These are phyloP conservation scores for Drosophila azteca DNA, from an alignment of 1,140 invertebrate species.

Conservation along the genomic window DNA sequence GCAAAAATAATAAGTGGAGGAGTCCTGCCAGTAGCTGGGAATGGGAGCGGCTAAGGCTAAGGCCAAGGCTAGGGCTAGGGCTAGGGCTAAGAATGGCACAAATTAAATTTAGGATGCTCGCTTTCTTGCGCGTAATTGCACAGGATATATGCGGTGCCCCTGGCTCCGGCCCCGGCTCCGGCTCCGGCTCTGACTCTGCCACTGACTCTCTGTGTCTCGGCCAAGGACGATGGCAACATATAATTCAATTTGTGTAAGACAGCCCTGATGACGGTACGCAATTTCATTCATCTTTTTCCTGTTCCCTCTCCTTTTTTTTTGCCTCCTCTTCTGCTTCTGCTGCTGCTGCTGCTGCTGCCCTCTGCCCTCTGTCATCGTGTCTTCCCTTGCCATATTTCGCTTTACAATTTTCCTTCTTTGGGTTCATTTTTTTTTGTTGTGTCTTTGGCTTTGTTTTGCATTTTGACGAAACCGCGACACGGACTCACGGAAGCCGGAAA, in stretches of 20 bases:
- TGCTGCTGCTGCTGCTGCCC: no score
- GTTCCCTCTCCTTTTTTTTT: not conserved
- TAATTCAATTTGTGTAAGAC: conserved; percentile 46
- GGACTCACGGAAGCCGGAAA: not conserved
- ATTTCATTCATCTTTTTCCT: conserved; percentile 4
- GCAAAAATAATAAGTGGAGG: conserved; percentile 16
- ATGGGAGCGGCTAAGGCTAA: not conserved
- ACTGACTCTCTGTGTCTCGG: not conserved
- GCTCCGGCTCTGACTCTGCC: no score
- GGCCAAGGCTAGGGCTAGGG: no score
- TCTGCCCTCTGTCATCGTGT: conserved; percentile 2
- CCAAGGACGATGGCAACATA: conserved; percentile 7
- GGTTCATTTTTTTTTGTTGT: not conserved
- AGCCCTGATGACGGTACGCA: conserved; percentile 27
- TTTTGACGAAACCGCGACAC: conserved; percentile 15
- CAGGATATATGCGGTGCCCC: conserved; percentile 9
- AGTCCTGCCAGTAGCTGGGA: conserved; percentile 6
- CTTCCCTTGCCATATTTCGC: conserved; percentile 16
- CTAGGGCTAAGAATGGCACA: not conserved
- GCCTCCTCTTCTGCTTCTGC: no score
- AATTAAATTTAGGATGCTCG: conserved; percentile 30
- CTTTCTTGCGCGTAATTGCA: conserved; percentile 21
- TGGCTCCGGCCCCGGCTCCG: no score
- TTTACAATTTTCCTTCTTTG: conserved; percentile 1
- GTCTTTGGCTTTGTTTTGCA: no score